Percentiles rank a stretch among this genome's conserved stretches.
These are phyloP conservation scores for Myzus persicae DNA, from an alignment of 1,140 invertebrate genomes.

Conservation along the genomic window DNA sequence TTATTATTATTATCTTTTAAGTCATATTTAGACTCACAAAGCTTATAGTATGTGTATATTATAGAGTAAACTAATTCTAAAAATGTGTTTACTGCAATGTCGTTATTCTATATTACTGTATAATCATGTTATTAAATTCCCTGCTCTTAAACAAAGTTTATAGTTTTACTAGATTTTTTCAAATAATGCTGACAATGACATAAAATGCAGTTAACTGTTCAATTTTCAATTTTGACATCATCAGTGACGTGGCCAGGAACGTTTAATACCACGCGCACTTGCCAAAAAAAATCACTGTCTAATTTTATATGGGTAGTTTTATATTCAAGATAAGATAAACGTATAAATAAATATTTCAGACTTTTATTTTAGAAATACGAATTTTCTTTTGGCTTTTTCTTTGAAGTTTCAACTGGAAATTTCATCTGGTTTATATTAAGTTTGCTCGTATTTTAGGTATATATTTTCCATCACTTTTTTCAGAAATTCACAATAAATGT, in stretches of 20 bases:
- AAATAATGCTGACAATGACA: constrained; percentile 1
- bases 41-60: neutral
- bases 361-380: neutral
- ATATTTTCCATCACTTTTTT: neutral
- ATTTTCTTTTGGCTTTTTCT: neutral
- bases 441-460: neutral
- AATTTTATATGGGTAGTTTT: neutral
- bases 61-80: neutral
- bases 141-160: neutral
- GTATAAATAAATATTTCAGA: neutral
- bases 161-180: neutral
- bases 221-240: neutral
- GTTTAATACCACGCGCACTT: neutral
- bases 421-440: neutral
- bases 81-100: neutral
- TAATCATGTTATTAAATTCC: neutral
- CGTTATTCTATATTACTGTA: neutral
- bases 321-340: neutral
- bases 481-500: neutral
- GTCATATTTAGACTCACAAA: neutral
- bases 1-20: neutral
- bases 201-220: neutral
- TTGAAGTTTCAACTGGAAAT: neutral
- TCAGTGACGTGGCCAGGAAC: neutral
- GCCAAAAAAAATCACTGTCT: neutral